Conservation (phyloP, 2,888 invertebrate species). For the Torymus tubicola region DNA sequence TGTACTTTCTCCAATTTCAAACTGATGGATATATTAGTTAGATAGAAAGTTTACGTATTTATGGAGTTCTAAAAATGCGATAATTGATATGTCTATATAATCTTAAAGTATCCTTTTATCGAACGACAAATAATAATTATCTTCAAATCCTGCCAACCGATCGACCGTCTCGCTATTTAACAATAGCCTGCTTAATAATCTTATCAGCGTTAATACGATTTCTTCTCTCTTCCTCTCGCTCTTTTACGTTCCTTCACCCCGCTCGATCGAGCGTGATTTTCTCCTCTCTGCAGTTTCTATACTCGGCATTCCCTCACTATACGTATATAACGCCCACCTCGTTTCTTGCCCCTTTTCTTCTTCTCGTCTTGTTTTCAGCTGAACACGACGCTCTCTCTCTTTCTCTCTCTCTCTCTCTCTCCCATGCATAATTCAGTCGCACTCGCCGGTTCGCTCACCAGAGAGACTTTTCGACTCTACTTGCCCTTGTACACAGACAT, state of each 20-base stretch:
- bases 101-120: too few species aligned
- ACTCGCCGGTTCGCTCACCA: constrained; percentile 5
- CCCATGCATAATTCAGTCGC: constrained; percentile 49
- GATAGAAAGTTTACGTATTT: too few species aligned
- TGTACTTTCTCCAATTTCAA: too few species aligned
- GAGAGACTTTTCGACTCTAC: constrained; percentile 22
- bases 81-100: too few species aligned
- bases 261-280: background rate
- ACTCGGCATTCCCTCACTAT: background rate
- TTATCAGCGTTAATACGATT: constrained; percentile 11
- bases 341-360: constrained; percentile 19
- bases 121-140: too few species aligned
- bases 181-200: constrained; percentile 19
- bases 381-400: constrained; percentile 31
- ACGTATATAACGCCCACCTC: constrained; percentile 20
- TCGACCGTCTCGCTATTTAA: too few species aligned
- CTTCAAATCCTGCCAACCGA: too few species aligned
- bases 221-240: background rate
- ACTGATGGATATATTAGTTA: too few species aligned
- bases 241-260: too few species aligned
- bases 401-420: background rate
- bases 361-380: constrained; percentile 27
- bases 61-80: too few species aligned
- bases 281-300: constrained; percentile 12
- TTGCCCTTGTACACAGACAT: background rate